phyloP scores from a whole-genome alignment of 2,888 invertebrate species.

The Drosophila atroscutellata region DNA sequence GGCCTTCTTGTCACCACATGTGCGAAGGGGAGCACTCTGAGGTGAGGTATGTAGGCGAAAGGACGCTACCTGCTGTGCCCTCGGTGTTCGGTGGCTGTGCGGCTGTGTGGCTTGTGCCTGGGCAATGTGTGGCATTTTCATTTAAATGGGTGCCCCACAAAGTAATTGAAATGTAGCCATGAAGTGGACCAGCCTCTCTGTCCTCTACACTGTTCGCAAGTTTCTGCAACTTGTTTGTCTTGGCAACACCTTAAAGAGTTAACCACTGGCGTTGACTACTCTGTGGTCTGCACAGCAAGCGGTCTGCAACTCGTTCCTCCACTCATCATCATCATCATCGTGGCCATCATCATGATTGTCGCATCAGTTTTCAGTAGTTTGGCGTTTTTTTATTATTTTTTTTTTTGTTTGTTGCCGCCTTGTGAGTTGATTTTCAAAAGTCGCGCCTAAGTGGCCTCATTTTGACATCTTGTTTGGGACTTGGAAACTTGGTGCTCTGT shows the following conservation, averaged over 20 bases:
- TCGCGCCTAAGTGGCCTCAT: constrained; percentile 78
- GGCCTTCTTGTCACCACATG: constrained; percentile 38
- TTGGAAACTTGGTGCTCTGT: constrained; percentile 13
- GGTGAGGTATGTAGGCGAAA: not conserved
- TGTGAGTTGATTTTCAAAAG: constrained; percentile 73
- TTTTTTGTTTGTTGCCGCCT: constrained; percentile 42
- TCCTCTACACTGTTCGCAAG: not conserved
- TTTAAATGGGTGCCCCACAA: constrained; percentile 75
- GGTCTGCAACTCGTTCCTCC: constrained; percentile 57
- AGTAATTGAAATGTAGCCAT: constrained; percentile 75
- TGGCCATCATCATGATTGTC: constrained; percentile 39
- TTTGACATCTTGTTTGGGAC: constrained; percentile 75
- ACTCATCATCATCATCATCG: constrained; percentile 21
- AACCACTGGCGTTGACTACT: constrained; percentile 46
- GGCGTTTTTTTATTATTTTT: not conserved
- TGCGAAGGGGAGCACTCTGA: constrained; percentile 9
- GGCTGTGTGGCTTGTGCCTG: constrained; percentile 65
- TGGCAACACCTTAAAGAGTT: constrained; percentile 77
- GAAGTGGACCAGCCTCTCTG: constrained; percentile 49
- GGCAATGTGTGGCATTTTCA: constrained; percentile 79
- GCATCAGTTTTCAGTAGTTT: constrained; percentile 44
- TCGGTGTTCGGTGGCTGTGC: constrained; percentile 28
- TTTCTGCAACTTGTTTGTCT: constrained; percentile 69
- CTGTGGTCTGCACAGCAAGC: constrained; percentile 65
- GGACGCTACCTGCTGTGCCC: constrained; percentile 49